Evolutionary conservation across 64 coral and sea anemone species (phyloP), one percentile per base, ranked within the genome.

Genomic region (Stylophora pistillata): DNA sequence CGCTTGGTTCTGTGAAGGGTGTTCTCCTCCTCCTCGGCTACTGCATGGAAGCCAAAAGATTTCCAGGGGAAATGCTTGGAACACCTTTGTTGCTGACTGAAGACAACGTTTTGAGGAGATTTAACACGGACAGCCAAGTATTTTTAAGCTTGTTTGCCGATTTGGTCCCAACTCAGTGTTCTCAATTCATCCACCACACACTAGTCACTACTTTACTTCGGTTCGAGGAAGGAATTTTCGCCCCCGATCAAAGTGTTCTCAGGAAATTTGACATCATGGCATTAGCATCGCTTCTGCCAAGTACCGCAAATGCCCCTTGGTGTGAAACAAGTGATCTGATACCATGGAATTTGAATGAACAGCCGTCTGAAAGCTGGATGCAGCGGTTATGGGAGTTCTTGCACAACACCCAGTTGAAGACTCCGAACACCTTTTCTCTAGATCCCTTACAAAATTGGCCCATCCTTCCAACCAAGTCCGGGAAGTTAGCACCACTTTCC

Each of bases 401-500:
- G 13, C 41, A 29, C 66, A 78, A 68, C 41, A 26, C 29, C 13
- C 76, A 79, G 73, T 27, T 63, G 27, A 78, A 62, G 13, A 34
- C 85, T 28, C 72, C 85, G 28, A 85, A 77, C 1, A 70, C 87
- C 25, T 33, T 72, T 14, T 82, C 78, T 27, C 89, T 98, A 33
- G 81, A 98, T 23, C 88, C 89, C 62, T 74, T 98, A n/a, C 13
- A 26, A 31, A 32, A 79, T 17, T 98, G 96, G 96, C 86, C 96
- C 54, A 86, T 98, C 23, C 53, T 98, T 73, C 96, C 96, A 30
- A 94, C 86, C 59, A 58, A 25, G 64, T 87, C 86, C 15, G 55
- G 74, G 1, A 23, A 87, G 4, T 70, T 94, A 56, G 85, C 68
- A 54, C 85, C 96, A 30, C 69, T 94, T 69, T 54, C 28, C 5